Evolutionary conservation across 2,113 vertebrate species (phyloP).

Genomic region (Rhea americana): DNA sequence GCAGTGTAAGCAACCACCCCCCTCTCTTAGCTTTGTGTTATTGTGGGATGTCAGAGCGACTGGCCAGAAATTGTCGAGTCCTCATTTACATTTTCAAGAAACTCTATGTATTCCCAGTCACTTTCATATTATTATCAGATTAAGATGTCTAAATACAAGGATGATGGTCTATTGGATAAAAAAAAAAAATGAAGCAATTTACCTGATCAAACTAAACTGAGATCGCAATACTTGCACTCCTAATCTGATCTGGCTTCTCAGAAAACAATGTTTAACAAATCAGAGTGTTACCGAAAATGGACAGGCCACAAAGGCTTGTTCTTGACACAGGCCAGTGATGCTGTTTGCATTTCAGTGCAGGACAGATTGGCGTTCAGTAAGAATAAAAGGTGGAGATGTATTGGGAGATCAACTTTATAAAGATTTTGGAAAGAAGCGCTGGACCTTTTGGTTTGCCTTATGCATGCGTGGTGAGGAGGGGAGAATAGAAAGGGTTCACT

Average conservation of each 20-base stretch:
- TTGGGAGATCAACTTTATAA: background rate
- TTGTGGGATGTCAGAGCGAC: too few species aligned
- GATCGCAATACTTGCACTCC: background rate
- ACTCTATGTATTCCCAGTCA: background rate
- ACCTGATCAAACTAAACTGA: background rate
- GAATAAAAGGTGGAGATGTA: background rate
- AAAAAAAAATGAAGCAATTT: background rate
- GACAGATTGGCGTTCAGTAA: background rate
- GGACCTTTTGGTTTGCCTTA: background rate
- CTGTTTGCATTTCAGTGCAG: background rate
- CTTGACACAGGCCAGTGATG: background rate
- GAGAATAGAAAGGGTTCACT: background rate
- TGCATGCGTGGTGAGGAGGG: rapidly evolving
- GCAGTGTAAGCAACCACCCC: background rate
- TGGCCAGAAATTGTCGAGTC: background rate
- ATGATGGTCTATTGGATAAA: rapidly evolving
- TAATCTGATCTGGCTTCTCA: background rate
- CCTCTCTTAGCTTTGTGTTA: background rate
- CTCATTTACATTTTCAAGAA: background rate
- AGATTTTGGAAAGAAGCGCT: background rate
- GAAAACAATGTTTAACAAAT: background rate
- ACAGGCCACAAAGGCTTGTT: background rate
- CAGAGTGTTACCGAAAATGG: background rate
- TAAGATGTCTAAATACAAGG: background rate
- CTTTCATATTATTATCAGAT: background rate